A percentile compares a stretch with the other conserved stretches of the same genome.
Evolutionary conservation across 1,140 invertebrate genomes (phyloP).

Genomic region (Matsumurasca onukii): DNA sequence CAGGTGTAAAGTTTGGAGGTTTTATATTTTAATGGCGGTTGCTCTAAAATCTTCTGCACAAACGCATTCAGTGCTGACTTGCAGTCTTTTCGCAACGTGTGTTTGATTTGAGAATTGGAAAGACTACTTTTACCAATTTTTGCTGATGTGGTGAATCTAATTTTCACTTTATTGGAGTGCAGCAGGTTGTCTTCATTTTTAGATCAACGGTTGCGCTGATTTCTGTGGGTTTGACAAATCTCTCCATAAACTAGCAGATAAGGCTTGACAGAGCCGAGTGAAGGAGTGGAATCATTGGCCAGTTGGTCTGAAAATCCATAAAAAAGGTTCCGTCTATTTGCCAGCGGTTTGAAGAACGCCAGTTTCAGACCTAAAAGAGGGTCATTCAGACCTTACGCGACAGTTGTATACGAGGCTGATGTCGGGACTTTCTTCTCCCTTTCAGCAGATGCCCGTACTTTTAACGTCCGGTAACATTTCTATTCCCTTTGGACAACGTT

Average conservation of each 20-base stretch:
- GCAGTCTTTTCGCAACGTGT: conserved; percentile 13
- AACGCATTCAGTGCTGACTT: conserved; percentile 14
- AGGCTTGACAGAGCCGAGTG: conserved; percentile 19
- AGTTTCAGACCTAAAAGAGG: conserved; percentile 3
- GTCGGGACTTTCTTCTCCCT: too few species aligned
- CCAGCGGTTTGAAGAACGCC: neutral
- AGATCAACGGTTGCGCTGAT: conserved; percentile 2
- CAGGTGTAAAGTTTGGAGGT: conserved; percentile 18
- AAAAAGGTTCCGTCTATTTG: conserved; percentile 34
- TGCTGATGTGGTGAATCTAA: neutral
- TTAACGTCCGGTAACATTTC: neutral
- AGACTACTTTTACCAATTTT: conserved; percentile 8
- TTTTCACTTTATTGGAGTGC: neutral
- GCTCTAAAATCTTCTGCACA: conserved; percentile 15
- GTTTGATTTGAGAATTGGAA: conserved; percentile 15
- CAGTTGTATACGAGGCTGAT: neutral
- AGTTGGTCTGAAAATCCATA: conserved; percentile 36
- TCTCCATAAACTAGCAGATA: neutral
- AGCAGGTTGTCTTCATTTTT: conserved; percentile 4
- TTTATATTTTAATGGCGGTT: conserved; percentile 23
- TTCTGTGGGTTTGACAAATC: conserved; percentile 7
- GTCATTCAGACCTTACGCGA: conserved; percentile 1
- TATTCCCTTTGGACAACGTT: neutral
- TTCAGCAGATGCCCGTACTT: too few species aligned
- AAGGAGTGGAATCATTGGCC: conserved; percentile 30